phyloP scores from a whole-genome alignment of 30 jellyfish, hydroid and myxozoan genomes.

The Aurelia sp. region DNA sequence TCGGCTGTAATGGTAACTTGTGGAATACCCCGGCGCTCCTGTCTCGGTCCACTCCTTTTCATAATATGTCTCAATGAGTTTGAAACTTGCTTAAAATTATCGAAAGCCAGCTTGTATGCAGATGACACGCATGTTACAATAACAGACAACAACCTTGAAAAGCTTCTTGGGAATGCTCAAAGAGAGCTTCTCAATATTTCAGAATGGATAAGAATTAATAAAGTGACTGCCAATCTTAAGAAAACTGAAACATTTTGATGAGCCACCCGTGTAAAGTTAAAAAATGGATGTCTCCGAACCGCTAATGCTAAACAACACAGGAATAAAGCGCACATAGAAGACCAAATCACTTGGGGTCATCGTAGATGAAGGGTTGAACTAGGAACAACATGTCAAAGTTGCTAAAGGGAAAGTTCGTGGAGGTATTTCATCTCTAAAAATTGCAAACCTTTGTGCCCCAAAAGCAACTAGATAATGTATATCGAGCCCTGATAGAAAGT shows the following conservation, averaged over 20 bases:
- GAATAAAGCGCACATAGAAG: no score
- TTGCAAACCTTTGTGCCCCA: no score
- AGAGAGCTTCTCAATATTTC: conserved; percentile 3
- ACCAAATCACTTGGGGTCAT: no score
- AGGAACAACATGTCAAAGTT: conserved; percentile 22
- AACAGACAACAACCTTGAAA: conserved; percentile 3
- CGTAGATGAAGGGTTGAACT: conserved; percentile 23
- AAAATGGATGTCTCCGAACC: conserved; percentile 3
- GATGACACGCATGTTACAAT: conserved; percentile 43
- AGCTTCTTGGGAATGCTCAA: conserved; percentile 27
- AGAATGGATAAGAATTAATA: no score
- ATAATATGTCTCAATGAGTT: conserved; percentile 27
- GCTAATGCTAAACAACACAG: not conserved
- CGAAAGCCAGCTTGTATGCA: conserved; percentile 50
- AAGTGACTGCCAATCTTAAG: no score
- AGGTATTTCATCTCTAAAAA: no score
- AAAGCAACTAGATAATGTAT: no score
- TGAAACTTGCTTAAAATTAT: not conserved
- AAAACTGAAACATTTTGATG: no score
- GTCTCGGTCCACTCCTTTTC: conserved; percentile 33
- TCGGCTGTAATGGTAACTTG: no score
- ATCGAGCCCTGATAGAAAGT: no score
- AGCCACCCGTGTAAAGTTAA: not conserved
- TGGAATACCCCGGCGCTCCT: no score
- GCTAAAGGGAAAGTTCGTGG: no score